Evolutionary conservation across 2,797 vertebrate genomes (phyloP).

Genomic region (Peromyscus eremicus): DNA sequence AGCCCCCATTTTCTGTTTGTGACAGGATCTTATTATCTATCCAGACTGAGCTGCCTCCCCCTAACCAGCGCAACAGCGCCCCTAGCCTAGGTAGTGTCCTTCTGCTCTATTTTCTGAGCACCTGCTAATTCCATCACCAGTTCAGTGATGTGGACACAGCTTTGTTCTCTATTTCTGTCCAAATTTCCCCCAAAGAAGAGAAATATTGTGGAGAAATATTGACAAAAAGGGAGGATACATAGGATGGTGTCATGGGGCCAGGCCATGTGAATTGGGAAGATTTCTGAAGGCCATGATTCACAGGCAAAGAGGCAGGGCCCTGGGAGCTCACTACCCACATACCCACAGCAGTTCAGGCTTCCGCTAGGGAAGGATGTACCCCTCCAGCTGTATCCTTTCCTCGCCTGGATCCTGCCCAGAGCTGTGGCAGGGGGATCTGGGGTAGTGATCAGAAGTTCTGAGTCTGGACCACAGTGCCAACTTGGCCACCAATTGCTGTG

Average conservation of each 20-base stretch:
- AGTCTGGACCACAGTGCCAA: background rate
- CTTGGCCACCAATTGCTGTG: background rate
- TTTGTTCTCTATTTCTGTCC: slow-evolving; percentile 3
- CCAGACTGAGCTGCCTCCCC: background rate
- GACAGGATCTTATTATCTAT: background rate
- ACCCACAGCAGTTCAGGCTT: background rate
- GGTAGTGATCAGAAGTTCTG: background rate
- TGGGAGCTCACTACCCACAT: background rate
- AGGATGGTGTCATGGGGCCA: background rate
- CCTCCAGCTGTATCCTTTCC: background rate
- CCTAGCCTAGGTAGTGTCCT: background rate
- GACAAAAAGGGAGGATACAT: background rate
- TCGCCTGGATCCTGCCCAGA: background rate
- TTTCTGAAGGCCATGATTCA: background rate
- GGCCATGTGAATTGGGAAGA: background rate
- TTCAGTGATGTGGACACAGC: background rate
- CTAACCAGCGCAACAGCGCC: background rate
- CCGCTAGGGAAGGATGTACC: background rate
- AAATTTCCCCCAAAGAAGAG: background rate
- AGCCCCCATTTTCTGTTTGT: background rate
- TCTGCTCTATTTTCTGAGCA: background rate
- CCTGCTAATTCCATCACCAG: background rate
- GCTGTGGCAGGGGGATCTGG: background rate
- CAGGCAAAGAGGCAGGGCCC: background rate
- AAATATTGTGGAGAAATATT: slow-evolving; percentile 13